These are phyloP conservation scores for Thalassaphorura encarpata DNA, from an alignment of 1,140 invertebrate species.

Conservation along the genomic window DNA sequence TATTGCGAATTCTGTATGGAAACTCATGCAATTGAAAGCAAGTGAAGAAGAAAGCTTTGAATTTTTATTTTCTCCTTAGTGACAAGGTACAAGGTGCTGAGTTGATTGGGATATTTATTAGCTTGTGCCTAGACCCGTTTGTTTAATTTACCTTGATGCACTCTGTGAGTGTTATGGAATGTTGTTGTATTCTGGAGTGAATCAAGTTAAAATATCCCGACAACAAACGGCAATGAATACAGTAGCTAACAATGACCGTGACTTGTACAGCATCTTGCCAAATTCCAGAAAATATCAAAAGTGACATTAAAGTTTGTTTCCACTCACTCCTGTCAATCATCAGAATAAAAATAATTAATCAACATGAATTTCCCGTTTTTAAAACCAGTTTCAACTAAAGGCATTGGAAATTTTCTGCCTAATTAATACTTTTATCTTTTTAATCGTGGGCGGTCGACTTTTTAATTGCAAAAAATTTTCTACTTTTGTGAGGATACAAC, in stretches of 20 bases:
- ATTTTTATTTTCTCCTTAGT: background rate
- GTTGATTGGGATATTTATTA: conserved; percentile 7
- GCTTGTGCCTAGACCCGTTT: too few species aligned
- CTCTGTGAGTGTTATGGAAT: conserved; percentile 54
- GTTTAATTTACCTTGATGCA: conserved; percentile 59
- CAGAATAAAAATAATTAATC: too few species aligned
- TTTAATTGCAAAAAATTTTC: too few species aligned
- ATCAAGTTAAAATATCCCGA: conserved; percentile 58
- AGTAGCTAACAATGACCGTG: conserved; percentile 65
- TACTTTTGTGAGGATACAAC: too few species aligned
- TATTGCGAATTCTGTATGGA: background rate
- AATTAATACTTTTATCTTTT: too few species aligned
- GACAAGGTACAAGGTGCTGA: conserved; percentile 15
- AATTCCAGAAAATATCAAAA: conserved; percentile 55
- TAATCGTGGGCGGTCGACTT: too few species aligned
- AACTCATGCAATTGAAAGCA: conserved; percentile 4
- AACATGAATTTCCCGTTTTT: too few species aligned
- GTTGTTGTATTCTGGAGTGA: conserved; percentile 56
- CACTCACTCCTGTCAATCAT: too few species aligned
- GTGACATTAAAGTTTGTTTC: conserved; percentile 42
- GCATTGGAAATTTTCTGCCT: too few species aligned
- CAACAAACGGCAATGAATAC: conserved; percentile 63
- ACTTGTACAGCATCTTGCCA: conserved; percentile 67
- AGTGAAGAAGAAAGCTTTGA: conserved; percentile 7
- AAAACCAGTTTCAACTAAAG: too few species aligned